A percentile compares a stretch with the other conserved stretches of the same genome.
These are phyloP conservation scores for Calliphora vicina DNA, from an alignment of 1,140 invertebrate genomes.

Conservation along the genomic window DNA sequence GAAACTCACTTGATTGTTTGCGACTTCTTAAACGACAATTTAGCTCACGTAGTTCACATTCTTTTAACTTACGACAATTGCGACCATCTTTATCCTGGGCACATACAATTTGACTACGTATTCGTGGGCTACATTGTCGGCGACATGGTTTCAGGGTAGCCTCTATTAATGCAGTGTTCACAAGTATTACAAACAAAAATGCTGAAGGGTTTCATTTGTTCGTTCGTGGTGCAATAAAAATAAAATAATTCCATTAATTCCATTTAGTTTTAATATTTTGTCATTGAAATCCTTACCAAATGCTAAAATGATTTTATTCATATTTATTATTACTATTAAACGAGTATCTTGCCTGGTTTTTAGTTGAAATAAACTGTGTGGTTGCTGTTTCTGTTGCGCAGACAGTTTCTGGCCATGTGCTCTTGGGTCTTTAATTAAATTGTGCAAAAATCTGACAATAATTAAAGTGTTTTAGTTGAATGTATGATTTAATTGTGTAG, in stretches of 20 bases:
- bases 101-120: neutral
- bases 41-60: conserved; percentile 7
- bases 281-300: neutral
- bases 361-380: neutral
- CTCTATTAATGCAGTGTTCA: neutral
- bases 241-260: neutral
- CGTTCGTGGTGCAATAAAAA: neutral
- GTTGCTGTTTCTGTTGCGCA: neutral
- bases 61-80: conserved; percentile 14
- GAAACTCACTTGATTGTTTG: conserved; percentile 1
- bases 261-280: neutral
- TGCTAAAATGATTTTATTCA: neutral
- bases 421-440: neutral
- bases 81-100: conserved; percentile 1
- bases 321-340: neutral
- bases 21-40: neutral
- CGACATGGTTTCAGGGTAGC: neutral
- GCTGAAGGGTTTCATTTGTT: neutral
- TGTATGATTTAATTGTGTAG: neutral
- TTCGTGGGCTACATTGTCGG: neutral
- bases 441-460: neutral
- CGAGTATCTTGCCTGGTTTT: neutral
- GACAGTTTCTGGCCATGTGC: neutral
- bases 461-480: neutral
- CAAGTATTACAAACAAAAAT: neutral